Evolutionary conservation across 2,797 vertebrate species (phyloP).

Genomic region (Oreortyx pictus): DNA sequence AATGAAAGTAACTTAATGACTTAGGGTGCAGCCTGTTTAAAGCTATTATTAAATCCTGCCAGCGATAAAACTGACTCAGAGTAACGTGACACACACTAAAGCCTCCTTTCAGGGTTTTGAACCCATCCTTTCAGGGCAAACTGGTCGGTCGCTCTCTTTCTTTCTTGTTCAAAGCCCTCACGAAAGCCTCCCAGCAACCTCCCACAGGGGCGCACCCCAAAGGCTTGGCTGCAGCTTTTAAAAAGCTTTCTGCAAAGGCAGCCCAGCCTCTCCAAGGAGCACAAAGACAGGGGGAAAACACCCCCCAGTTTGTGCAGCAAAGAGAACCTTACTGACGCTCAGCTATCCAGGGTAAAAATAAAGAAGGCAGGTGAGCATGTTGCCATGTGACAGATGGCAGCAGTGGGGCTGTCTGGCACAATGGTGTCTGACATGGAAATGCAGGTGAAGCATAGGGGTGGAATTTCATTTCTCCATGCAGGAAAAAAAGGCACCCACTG

Average conservation of each 20-base stretch:
- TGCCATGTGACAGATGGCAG: background rate
- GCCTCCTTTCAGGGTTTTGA: constrained; percentile 43
- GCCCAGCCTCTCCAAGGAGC: background rate
- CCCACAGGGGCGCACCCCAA: background rate
- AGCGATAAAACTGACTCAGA: constrained; percentile 66
- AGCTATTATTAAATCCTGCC: constrained; percentile 49
- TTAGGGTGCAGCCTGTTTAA: background rate
- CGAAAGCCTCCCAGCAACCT: constrained; percentile 14
- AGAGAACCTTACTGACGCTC: background rate
- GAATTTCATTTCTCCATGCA: too few relatives aligned
- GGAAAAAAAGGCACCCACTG: background rate
- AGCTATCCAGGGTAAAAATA: background rate
- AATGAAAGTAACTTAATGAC: background rate
- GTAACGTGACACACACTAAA: constrained; percentile 52
- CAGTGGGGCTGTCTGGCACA: background rate
- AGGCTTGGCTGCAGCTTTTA: background rate
- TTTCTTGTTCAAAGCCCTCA: constrained; percentile 42
- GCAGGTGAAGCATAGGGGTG: background rate
- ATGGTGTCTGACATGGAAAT: background rate
- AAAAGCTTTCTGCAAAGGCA: background rate
- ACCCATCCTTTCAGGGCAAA: constrained; percentile 9
- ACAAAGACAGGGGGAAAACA: background rate
- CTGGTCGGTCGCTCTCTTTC: background rate
- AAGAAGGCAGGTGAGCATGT: rapidly evolving
- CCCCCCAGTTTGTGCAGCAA: background rate